Conservation (phyloP, 2,888 invertebrate genomes). For the Ectemnius cavifrons region DNA sequence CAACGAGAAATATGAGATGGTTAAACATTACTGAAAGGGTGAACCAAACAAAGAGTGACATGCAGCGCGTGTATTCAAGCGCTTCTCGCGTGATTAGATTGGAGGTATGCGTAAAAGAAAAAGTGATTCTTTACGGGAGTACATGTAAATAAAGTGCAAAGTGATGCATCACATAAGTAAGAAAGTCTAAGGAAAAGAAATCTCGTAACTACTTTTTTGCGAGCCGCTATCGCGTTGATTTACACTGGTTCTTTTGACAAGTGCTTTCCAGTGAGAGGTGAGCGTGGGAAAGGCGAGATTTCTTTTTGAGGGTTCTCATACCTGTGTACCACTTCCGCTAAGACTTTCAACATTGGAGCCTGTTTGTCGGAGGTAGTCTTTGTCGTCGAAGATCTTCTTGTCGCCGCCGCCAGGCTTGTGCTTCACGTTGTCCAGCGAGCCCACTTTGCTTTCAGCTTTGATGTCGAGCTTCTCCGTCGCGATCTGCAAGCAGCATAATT, state of each 20-base stretch:
- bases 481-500: conserved; percentile 82
- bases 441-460: conserved; percentile 95
- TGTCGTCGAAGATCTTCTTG: conserved; percentile 95
- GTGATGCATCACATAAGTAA: not conserved
- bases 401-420: conserved; percentile 96
- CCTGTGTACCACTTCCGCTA: conserved; percentile 74
- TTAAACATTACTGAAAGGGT: not conserved
- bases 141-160: conserved; percentile 27
- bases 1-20: too few species aligned
- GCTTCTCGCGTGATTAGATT: conserved; percentile 18
- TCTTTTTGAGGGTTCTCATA: conserved; percentile 44
- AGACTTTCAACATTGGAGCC: conserved; percentile 71
- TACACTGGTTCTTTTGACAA: not conserved
- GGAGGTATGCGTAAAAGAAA: conserved; percentile 21
- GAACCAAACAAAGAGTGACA: conserved; percentile 13
- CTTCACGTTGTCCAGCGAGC: conserved; percentile 93
- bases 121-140: conserved; percentile 20
- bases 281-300: conserved; percentile 19
- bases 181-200: not conserved
- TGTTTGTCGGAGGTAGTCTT: conserved; percentile 91
- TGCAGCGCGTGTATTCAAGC: conserved; percentile 54
- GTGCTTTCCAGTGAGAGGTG: not conserved
- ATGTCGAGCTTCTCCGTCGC: conserved; percentile 94
- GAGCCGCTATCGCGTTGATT: not conserved
- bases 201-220: not conserved